Base-by-base conservation (phyloP, 2,797 vertebrate genomes). In the Babyrousa celebensis region DNA sequence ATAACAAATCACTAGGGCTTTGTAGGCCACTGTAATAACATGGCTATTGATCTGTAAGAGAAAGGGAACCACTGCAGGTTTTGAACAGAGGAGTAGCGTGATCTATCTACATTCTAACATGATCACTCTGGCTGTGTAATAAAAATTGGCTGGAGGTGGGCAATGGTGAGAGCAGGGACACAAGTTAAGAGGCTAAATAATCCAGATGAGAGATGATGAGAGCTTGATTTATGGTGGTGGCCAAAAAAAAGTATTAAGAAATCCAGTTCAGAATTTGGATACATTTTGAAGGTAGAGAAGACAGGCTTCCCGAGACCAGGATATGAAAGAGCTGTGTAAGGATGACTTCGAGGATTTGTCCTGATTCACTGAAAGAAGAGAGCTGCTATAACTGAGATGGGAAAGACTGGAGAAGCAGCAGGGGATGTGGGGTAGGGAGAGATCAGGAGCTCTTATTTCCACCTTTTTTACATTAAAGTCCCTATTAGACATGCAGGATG, bases 211-310 rank as follows among this genome's bases (percentile, higher is more conserved):
- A 77, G 62, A 58, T 1, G 65, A 25, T 16, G 2, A 40, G 2
- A 68, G 60, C 36, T 32, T 75, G 25, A 67, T 62, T 82, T 43
- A 29, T 1, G 14, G 21, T 68, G 15, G 16, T 17, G 75, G 62
- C 23, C 74, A 43, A 56, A 54, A 16, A 75, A 16, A 75, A 68
- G 14, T 80, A 40, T 11, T 67, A 84, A 85, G 65, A 52, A 48
- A 60, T 48, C 43, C 48, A 4, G 25, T 74, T 74, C 32, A 68
- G 80, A 83, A 94, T 94, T 10, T 63, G 83, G 75, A 52, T 62
- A 63, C 36, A 83, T 32, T 94, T 43, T 63, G 43, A 91, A 83
- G 21, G 27, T 5, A 80, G n/a, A 56, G 32, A 91, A 70, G 17
- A 52, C 11, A 74, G 65, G 27, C 52, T 43, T 75, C 40, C 40